Base-by-base conservation (phyloP, 1,140 invertebrate species). In the Halesus radiatus region DNA sequence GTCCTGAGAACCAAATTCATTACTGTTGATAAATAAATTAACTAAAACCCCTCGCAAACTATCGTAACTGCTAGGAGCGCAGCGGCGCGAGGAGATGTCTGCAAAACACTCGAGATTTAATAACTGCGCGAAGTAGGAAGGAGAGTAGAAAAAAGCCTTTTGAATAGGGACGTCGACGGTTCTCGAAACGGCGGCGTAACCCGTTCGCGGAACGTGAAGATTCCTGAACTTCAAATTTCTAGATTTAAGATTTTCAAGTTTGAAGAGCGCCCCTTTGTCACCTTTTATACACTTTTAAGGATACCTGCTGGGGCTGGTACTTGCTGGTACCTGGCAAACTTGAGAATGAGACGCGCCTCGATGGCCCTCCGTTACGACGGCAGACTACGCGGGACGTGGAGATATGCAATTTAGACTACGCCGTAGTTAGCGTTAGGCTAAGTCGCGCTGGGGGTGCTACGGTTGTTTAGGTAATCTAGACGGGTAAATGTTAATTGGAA, bases 241-340 rank as follows among this genome's bases (percentile, higher is more conserved):
- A 23, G 58, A 60, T n/a, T 18, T n/a, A 22, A 64, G 29, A 37
- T 37, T 37, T 37, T 37, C 26, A 68, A 37, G 64, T 26, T 37
- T 68, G 26, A 37, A 37, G 64, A 6, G 29, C 4, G n/a, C 29
- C 64, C n/a, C 62, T 20, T 68, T 16, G 29, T 37, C 64, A 32
- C 32, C 64, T 68, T 68, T 68, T 68, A 68, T 68, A 68, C 64
- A 68, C 64, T 68, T 68, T 20, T n/a, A 26, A 16, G 62, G 26
- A 29, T 66, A 16, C 23, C 58, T 22, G 26, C 10, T 15, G 22
- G 26, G 62, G 16, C 13, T 26, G 62, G 22, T 29, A 7, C 62
- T 16, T 3, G 16, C 13, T 26, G 62, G 22, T 29, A 7, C 62
- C 26, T 3, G 62, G 26, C 22, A 29, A 29, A 26, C 64, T 29